These are phyloP conservation scores for Alectoris magna DNA, from an alignment of 2,797 vertebrate species.

Conservation along the genomic window DNA sequence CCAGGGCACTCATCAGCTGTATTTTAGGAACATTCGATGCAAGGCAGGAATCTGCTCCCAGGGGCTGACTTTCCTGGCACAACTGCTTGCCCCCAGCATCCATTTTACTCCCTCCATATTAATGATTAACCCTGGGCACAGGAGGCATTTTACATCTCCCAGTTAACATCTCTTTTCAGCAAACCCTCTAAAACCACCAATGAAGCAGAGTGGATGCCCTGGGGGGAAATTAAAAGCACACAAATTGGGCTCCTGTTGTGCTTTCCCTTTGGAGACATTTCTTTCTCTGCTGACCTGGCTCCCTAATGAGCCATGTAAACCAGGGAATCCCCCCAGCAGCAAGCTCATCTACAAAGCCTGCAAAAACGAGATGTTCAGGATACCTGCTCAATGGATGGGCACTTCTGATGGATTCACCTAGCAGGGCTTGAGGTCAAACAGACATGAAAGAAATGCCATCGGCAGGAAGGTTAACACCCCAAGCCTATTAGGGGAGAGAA, in stretches of 20 bases:
- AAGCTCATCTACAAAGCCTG: background rate
- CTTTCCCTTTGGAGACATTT: background rate
- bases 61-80: background rate
- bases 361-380: background rate
- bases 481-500: background rate
- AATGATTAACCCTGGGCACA: background rate
- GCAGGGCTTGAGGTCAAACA: background rate
- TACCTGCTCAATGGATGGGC: background rate
- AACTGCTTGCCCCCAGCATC: background rate
- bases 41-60: constrained; percentile 20
- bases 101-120: constrained; percentile 5
- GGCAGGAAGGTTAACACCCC: background rate
- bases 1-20: background rate
- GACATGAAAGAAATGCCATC: background rate
- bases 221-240: constrained; percentile 19
- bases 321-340: background rate
- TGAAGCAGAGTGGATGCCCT: background rate
- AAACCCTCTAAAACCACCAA: background rate
- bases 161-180: background rate
- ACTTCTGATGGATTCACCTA: background rate
- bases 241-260: background rate
- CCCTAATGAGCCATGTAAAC: constrained; percentile 6
- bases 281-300: background rate
- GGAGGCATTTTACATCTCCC: background rate
- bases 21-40: background rate